Evolutionary conservation across 23 tunicate species (phyloP).

Genomic region (Halocynthia aurantium): DNA sequence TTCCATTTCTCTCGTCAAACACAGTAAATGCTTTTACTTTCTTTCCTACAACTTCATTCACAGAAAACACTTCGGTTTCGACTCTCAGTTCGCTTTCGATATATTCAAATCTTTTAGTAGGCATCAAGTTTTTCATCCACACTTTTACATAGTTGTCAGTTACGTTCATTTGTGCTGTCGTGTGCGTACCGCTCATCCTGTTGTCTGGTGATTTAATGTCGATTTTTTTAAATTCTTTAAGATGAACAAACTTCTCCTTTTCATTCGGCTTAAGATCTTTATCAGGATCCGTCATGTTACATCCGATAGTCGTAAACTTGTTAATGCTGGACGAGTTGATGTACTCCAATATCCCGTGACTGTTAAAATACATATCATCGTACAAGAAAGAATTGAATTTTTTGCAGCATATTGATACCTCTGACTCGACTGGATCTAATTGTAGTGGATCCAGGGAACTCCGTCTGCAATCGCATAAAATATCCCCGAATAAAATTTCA

Average conservation of each 20-base stretch:
- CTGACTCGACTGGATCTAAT: neutral
- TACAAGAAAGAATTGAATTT: neutral
- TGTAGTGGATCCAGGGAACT: neutral
- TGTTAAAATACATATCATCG: neutral
- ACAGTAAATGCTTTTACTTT: neutral
- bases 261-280: neutral
- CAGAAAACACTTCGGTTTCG: conserved; percentile 1
- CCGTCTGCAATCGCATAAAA: neutral
- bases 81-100: neutral
- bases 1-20: neutral
- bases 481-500: too few relatives aligned
- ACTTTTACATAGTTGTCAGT: neutral
- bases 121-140: neutral
- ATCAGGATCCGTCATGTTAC: neutral
- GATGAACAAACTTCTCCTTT: neutral
- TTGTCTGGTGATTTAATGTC: neutral
- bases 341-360: neutral
- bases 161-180: neutral
- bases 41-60: neutral
- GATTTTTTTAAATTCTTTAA: neutral
- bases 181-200: too few relatives aligned
- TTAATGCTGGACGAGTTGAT: neutral
- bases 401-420: neutral
- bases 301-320: neutral
- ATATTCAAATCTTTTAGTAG: neutral